Conservation (phyloP, 2,888 invertebrate genomes). For the Brachylomia viminalis region DNA sequence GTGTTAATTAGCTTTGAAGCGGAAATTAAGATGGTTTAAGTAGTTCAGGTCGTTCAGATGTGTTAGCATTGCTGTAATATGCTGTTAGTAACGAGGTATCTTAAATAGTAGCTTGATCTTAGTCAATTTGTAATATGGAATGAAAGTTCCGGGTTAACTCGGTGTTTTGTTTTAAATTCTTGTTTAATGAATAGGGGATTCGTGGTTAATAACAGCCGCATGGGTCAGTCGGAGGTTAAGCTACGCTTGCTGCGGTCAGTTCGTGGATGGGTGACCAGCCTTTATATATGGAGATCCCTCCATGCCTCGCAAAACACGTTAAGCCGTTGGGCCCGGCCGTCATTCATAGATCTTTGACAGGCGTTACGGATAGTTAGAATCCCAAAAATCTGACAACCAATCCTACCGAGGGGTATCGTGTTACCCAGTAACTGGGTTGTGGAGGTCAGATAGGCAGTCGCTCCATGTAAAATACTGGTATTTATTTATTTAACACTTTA, state of each 20-base stretch:
- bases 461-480: too few relatives aligned
- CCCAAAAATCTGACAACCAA: not conserved
- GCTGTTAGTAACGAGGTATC: slow-evolving; percentile 1
- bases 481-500: too few relatives aligned
- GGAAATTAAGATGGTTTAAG: slow-evolving; percentile 43
- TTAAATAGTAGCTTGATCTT: slow-evolving; percentile 15
- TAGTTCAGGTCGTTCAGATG: slow-evolving; percentile 35
- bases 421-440: not conserved
- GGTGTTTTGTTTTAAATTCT: not conserved
- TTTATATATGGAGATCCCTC: not conserved
- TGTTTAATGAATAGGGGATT: not conserved
- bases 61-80: slow-evolving; percentile 30
- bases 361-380: not conserved
- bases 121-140: not conserved
- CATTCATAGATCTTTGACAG: not conserved
- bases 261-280: not conserved
- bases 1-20: slow-evolving; percentile 41
- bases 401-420: not conserved
- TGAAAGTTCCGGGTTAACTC: slow-evolving; percentile 8
- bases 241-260: not conserved
- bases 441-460: too few relatives aligned
- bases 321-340: not conserved
- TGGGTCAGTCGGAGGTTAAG: not conserved
- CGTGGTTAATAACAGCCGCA: not conserved
- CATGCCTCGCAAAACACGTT: not conserved